Percentiles rank a stretch among this genome's conserved stretches.
These are phyloP conservation scores for Drosophila baimaii DNA, from an alignment of 1,140 invertebrate genomes.

Conservation along the genomic window DNA sequence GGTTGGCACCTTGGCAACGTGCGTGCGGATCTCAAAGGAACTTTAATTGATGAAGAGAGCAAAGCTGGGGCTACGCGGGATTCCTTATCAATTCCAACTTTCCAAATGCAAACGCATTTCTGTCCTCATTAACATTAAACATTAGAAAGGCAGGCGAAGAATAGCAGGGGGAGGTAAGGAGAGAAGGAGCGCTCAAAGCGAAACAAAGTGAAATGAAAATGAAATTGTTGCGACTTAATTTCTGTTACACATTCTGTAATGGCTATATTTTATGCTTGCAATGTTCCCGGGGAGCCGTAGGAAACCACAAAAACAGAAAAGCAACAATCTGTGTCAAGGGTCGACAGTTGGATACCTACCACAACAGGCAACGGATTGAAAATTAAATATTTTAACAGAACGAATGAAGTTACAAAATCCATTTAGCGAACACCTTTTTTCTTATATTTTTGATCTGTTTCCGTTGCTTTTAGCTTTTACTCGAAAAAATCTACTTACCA, in stretches of 20 bases:
- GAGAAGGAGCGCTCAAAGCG: constrained; percentile 18
- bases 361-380: neutral
- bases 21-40: constrained; percentile 35
- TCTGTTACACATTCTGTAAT: constrained; percentile 52
- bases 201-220: constrained; percentile 55
- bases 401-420: too few species aligned
- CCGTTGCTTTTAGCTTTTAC: too few species aligned
- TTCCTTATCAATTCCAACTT: constrained; percentile 47
- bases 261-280: constrained; percentile 52
- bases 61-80: constrained; percentile 9
- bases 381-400: neutral
- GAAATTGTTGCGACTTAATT: constrained; percentile 73
- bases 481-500: too few species aligned
- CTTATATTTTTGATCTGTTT: too few species aligned
- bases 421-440: too few species aligned
- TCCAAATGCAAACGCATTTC: constrained; percentile 34
- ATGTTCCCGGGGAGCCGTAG: constrained; percentile 1
- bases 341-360: constrained; percentile 7
- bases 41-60: constrained; percentile 31
- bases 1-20: constrained; percentile 14
- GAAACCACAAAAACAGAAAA: constrained; percentile 30
- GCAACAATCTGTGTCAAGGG: too few species aligned
- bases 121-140: constrained; percentile 45
- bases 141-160: constrained; percentile 32
- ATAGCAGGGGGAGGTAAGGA: neutral